Percentiles rank a stretch among this genome's conserved stretches.
These are phyloP conservation scores for Ptiloglossa arizonensis DNA, from an alignment of 1,140 invertebrate species.

Conservation along the genomic window DNA sequence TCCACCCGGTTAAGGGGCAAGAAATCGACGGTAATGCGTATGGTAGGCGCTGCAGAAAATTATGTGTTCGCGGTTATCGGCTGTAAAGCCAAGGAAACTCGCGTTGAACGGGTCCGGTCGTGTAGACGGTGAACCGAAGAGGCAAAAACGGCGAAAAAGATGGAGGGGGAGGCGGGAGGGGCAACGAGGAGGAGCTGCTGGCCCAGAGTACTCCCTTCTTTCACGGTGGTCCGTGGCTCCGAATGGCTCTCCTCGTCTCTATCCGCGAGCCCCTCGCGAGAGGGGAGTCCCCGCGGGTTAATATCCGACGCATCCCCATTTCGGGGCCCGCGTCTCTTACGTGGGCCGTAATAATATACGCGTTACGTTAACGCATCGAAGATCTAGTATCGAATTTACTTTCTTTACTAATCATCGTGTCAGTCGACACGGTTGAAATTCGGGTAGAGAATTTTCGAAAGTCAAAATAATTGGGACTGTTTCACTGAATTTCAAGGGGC, in stretches of 20 bases:
- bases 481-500: too few relatives aligned
- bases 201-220: constrained; percentile 73
- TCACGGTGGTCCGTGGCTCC: constrained; percentile 78
- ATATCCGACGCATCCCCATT: constrained; percentile 72
- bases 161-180: constrained; percentile 28
- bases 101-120: constrained; percentile 38
- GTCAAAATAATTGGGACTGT: too few relatives aligned
- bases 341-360: constrained; percentile 80
- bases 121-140: constrained; percentile 41
- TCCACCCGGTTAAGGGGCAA: constrained; percentile 71
- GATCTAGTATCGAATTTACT: constrained; percentile 76
- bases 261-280: constrained; percentile 64
- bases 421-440: too few relatives aligned
- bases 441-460: too few relatives aligned
- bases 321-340: constrained; percentile 57
- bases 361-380: constrained; percentile 71
- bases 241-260: constrained; percentile 73
- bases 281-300: constrained; percentile 60
- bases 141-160: constrained; percentile 35
- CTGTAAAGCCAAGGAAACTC: constrained; percentile 69
- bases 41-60: constrained; percentile 76
- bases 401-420: too few relatives aligned
- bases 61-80: constrained; percentile 77
- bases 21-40: constrained; percentile 70
- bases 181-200: constrained; percentile 65